Percentiles rank a stretch among this genome's conserved stretches.
phyloP scores from a whole-genome alignment of 2,113 vertebrate species.

The Sphaerodactylus townsendi region DNA sequence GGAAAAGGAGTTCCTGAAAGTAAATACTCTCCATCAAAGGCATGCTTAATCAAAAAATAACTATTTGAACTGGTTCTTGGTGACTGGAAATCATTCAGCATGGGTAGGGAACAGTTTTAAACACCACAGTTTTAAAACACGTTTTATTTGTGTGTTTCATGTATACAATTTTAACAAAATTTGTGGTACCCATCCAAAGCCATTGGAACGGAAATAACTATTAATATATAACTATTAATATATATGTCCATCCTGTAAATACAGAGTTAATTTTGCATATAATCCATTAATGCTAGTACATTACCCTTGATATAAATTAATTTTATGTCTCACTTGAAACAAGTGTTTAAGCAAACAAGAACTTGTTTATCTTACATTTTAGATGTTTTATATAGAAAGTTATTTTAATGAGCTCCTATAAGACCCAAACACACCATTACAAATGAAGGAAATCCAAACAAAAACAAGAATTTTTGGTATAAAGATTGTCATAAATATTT shows the following conservation, averaged over 20 bases:
- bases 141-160: not conserved
- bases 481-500: slow-evolving; percentile 19
- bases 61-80: not conserved
- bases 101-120: not conserved
- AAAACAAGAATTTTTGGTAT: slow-evolving; percentile 23
- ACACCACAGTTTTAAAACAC: no score
- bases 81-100: not conserved
- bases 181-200: not conserved
- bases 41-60: not conserved
- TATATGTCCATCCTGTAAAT: slow-evolving; percentile 27
- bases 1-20: not conserved
- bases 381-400: slow-evolving; percentile 23
- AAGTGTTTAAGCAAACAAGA: not conserved
- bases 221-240: not conserved
- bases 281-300: not conserved
- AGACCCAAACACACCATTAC: slow-evolving; percentile 50
- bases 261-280: rapidly evolving
- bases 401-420: slow-evolving; percentile 54
- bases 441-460: slow-evolving; percentile 30
- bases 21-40: not conserved
- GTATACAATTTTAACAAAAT: not conserved
- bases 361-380: not conserved
- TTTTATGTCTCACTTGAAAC: slow-evolving; percentile 40
- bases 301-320: not conserved
- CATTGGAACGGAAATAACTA: not conserved